Conservation (phyloP, 2,888 invertebrate species). For the Aleiodes alternator region DNA sequence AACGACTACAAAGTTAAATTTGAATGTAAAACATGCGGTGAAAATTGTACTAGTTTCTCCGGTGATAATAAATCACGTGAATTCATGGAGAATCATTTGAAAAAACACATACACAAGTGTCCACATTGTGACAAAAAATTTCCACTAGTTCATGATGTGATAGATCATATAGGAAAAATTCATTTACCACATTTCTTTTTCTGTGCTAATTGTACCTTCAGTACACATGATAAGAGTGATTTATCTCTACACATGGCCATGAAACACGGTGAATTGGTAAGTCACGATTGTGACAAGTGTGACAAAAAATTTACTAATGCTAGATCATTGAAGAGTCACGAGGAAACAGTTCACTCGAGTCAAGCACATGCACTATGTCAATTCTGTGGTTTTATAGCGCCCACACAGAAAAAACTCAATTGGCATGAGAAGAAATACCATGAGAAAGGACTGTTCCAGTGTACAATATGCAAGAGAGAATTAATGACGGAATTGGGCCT, state of each 20-base stretch:
- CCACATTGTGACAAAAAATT: slow-evolving; percentile 49
- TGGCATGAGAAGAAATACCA: too few species aligned
- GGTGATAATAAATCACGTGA: not conserved
- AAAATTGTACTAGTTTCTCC: not conserved
- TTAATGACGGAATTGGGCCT: not conserved
- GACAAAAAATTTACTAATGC: slow-evolving; percentile 64
- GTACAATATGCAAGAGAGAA: slow-evolving; percentile 58
- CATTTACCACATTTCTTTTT: slow-evolving; percentile 40
- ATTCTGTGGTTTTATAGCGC: slow-evolving; percentile 57
- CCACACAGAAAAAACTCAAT: too few species aligned
- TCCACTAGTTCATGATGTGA: not conserved
- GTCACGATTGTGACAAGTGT: slow-evolving; percentile 61
- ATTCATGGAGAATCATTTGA: slow-evolving; percentile 45
- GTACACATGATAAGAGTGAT: not conserved
- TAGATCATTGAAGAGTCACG: slow-evolving; percentile 63
- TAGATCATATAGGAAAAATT: slow-evolving; percentile 46
- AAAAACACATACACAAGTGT: slow-evolving; percentile 53
- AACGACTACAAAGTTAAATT: slow-evolving; percentile 18
- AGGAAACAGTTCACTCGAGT: slow-evolving; percentile 61
- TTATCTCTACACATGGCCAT: not conserved
- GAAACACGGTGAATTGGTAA: slow-evolving; percentile 41
- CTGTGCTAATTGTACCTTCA: slow-evolving; percentile 45
- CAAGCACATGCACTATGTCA: slow-evolving; percentile 64
- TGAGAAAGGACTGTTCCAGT: slow-evolving; percentile 56
- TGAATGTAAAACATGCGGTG: slow-evolving; percentile 29